Percentiles rank a stretch among this genome's conserved stretches.
phyloP scores from a whole-genome alignment of 2,113 vertebrate species.

The Atherinomorus stipes region DNA sequence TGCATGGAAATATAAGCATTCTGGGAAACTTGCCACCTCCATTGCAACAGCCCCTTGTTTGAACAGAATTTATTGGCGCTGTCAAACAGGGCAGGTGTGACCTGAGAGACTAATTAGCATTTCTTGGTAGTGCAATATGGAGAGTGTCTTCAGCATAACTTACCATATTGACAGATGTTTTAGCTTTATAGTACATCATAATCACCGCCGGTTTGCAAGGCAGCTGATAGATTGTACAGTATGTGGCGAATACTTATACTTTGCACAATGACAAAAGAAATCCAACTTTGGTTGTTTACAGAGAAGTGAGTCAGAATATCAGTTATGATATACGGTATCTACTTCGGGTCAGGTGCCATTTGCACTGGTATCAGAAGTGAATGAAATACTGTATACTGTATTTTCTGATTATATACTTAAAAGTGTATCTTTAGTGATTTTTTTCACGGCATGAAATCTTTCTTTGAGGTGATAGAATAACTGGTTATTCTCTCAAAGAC shows the following conservation, averaged over 20 bases:
- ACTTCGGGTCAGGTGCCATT: too few relatives aligned
- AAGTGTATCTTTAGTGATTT: too few relatives aligned
- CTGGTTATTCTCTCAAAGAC: too few relatives aligned
- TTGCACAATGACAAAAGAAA: not conserved
- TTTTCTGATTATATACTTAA: too few relatives aligned
- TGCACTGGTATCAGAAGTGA: too few relatives aligned
- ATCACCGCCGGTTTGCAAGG: not conserved
- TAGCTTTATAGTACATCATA: not conserved
- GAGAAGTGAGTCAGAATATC: too few relatives aligned
- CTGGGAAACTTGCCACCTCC: not conserved
- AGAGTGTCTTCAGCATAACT: constrained; percentile 12
- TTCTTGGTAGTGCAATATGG: constrained; percentile 9
- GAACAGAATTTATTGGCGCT: constrained; percentile 14
- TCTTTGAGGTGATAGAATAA: too few relatives aligned
- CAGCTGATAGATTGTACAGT: not conserved
- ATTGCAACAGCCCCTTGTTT: not conserved
- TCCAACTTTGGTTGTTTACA: too few relatives aligned
- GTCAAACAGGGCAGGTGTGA: constrained; percentile 17
- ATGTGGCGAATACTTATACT: not conserved
- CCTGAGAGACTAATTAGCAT: constrained; percentile 28
- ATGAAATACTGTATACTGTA: too few relatives aligned
- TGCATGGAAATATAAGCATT: not conserved
- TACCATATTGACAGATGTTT: constrained; percentile 11
- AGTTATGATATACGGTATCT: too few relatives aligned
- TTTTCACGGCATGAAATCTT: too few relatives aligned